Conservation (phyloP, 2,888 invertebrate species). For the Tipula confusa region DNA sequence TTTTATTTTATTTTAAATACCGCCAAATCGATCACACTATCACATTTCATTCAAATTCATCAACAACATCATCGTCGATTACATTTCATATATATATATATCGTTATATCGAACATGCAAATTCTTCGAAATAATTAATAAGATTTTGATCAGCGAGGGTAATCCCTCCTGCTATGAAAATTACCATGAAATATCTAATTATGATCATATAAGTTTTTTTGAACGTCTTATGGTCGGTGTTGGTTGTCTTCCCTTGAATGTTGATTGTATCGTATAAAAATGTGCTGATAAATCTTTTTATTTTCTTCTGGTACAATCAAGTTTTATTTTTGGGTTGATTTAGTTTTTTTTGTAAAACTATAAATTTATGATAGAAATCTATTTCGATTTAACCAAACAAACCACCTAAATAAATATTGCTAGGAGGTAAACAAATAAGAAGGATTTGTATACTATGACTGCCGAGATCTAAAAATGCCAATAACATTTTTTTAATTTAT, state of each 20-base stretch:
- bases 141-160: background rate
- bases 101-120: background rate
- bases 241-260: background rate
- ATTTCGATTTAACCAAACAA: background rate
- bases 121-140: constrained; percentile 12
- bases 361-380: background rate
- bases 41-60: constrained; percentile 20
- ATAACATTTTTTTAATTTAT: background rate
- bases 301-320: background rate
- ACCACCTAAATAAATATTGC: background rate
- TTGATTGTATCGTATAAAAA: background rate
- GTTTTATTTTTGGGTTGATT: background rate
- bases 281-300: background rate
- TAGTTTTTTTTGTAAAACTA: background rate
- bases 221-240: background rate
- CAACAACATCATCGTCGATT: background rate
- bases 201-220: background rate
- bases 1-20: background rate
- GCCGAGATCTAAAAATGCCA: background rate
- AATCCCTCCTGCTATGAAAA: constrained; percentile 14
- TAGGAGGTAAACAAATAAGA: background rate
- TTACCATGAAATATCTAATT: constrained; percentile 25
- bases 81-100: too few species aligned
- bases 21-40: background rate
- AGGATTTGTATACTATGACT: background rate